phyloP scores from a whole-genome alignment of 2,113 vertebrate species.

The Galbula dea region DNA sequence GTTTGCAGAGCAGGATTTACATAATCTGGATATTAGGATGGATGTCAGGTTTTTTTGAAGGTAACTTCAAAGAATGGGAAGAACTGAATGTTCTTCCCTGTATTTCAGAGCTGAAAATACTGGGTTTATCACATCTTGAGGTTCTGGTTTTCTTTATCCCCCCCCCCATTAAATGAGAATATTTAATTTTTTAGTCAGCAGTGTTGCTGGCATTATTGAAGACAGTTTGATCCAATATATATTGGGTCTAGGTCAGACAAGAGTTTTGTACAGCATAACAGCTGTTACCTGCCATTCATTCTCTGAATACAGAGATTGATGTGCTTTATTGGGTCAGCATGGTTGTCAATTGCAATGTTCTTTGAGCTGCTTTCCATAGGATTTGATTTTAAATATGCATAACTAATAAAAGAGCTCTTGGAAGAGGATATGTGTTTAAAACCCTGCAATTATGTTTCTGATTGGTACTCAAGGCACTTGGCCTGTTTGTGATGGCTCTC shows the following conservation, averaged over 20 bases:
- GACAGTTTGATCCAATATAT: not conserved
- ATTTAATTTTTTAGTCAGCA: not conserved
- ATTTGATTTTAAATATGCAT: slow-evolving; percentile 5
- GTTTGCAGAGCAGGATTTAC: not conserved
- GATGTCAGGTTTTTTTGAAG: not conserved
- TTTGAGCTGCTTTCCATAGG: not conserved
- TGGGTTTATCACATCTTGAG: not conserved
- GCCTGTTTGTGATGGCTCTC: not conserved
- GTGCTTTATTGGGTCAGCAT: not conserved
- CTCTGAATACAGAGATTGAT: not conserved
- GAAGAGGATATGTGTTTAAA: not conserved
- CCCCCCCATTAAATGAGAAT: not conserved
- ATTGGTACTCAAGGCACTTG: not conserved
- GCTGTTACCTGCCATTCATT: slow-evolving; percentile 18
- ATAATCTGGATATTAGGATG: not conserved
- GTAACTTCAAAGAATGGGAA: not conserved
- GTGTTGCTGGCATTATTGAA: not conserved
- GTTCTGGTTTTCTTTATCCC: not conserved
- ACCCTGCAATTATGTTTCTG: not conserved
- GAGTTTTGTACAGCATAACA: not conserved
- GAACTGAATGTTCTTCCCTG: not conserved
- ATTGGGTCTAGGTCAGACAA: not conserved
- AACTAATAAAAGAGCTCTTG: slow-evolving; percentile 22
- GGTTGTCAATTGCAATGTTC: not conserved
- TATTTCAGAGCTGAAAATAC: not conserved